Base-by-base conservation (phyloP, 2,113 vertebrate genomes). In the Odontophorus gujanensis region DNA sequence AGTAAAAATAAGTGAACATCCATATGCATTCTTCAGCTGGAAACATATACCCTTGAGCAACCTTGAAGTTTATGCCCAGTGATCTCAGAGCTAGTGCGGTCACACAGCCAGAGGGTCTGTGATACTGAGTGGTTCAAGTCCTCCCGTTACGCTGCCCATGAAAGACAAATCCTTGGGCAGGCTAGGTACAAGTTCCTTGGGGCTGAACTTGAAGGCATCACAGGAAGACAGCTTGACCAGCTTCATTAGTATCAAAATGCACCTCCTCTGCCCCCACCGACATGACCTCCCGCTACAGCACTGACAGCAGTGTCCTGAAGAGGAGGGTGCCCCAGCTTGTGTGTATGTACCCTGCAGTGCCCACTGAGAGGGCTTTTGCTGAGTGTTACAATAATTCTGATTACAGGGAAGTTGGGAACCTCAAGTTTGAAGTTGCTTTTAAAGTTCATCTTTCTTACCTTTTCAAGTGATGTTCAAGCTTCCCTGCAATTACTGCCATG, bases 221-320 rank as follows among this genome's bases (percentile, higher is more conserved):
- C 17, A 65, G 91, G 40, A 84, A 57, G 85, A 90, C 92, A 88
- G 75, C 84, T 93, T 95, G 91, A 92, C 95, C 76, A 94, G 20
- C 53, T 93, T 94, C 30, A 79, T 95, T 84, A 95, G 32, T 76
- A 81, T 94, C 92, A 95, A 84, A 85, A 85, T 32, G 65, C 13
- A 45, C 85, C 81, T 85, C 48, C 48, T 82, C 78, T 81, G 79
- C 43, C 88, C 61, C 58, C 53, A 32, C 55, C 73, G 87, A 84
- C 11, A 3, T 50, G 85, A 89, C 62, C 90, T 93, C n/a, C 61
- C n/a, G 43, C 62, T 82, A 72, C 36, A 42, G 58, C 48, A 40
- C 26, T 61, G 77, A 36, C 65, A 59, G 1, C 0, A 0, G 14
- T 72, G 45, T 85, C 59, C 82, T 90, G 81, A 38, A 20, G n/a